Evolutionary conservation across 2,113 vertebrate genomes (phyloP), one percentile per base, ranked within the genome.

Genomic region (Campylorhamphus procurvoides): DNA sequence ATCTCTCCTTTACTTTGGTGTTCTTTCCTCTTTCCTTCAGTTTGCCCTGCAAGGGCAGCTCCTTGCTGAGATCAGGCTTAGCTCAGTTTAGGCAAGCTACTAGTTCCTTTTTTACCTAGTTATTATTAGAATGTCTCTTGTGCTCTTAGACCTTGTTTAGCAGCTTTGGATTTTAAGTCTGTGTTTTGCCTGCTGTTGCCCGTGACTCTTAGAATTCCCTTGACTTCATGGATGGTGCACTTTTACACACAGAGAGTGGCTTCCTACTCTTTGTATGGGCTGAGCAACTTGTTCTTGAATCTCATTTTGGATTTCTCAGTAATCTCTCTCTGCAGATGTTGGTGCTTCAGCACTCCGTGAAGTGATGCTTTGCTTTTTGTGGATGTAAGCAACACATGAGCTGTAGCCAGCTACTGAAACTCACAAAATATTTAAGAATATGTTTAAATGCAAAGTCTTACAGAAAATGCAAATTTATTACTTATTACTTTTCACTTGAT

Each of bases 371-470:
- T 53, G 84, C 76, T 84, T 68, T 91, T 71, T 33, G 23, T 82
- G 40, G 42, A 4, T 74, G 89, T 90, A 56, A 91, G 90, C 90
- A 91, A 35, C 85, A 90, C 88, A 60, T 49, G 72, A 46, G 27
- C 84, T 94, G 84, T 84, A 89, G 89, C 60, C 94, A 93, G 89
- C 89, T 89, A 47, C 93, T 72, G 39, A 49, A 74, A 55, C 52
- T 81, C 56, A 20, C 84, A 50, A 44, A 85, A 84, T 85, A 40
- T 59, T 94, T 93, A 68, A 94, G 89, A 96, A 66, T 83, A 23
- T 50, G 18, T 91, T 87, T 84, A 89, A 94, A 94, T 94, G 64
- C 64, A 73, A 58, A 63, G 62, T 92, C 87, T 96, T 94, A 93
- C 3, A 95, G 74, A 87, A 94, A 89, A 95, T 93, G 93, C 46